Percentiles rank a stretch among this genome's conserved stretches.
Conservation (phyloP, 2,888 invertebrate species). For the Dryomyza anilis region DNA sequence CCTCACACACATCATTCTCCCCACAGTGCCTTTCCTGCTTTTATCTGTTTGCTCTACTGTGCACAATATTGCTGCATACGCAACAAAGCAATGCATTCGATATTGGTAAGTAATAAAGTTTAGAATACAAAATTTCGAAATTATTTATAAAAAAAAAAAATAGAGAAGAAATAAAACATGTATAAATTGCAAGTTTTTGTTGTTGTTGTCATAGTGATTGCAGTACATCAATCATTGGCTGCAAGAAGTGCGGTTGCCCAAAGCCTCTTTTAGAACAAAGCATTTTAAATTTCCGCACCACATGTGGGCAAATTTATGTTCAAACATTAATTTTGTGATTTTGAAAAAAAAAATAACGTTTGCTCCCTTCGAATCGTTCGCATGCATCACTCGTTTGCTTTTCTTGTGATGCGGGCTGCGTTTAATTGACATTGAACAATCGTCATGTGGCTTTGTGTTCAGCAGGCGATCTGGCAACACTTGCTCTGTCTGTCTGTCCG, state of each 20-base stretch:
- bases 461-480: conserved; percentile 37
- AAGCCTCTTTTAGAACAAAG: conserved; percentile 4
- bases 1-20: conserved; percentile 47
- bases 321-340: conserved; percentile 14
- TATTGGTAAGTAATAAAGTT: conserved; percentile 56
- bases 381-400: not conserved
- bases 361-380: not conserved
- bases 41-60: conserved; percentile 45
- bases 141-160: conserved; percentile 30
- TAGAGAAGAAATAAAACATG: not conserved
- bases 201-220: no score
- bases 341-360: not conserved
- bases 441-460: conserved; percentile 38
- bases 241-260: no score
- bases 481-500: conserved; percentile 8
- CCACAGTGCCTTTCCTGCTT: conserved; percentile 56
- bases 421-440: conserved; percentile 53
- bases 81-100: conserved; percentile 49
- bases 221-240: no score
- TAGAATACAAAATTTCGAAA: no score
- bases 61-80: conserved; percentile 46
- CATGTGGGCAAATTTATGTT: conserved; percentile 20
- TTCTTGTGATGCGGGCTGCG: conserved; percentile 15
- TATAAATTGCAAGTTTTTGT: no score
- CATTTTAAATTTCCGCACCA: conserved; percentile 8